Evolutionary conservation across 2,888 invertebrate genomes (phyloP), one percentile per base, ranked within the genome.

Genomic region (Strigamia transsilvanica): DNA sequence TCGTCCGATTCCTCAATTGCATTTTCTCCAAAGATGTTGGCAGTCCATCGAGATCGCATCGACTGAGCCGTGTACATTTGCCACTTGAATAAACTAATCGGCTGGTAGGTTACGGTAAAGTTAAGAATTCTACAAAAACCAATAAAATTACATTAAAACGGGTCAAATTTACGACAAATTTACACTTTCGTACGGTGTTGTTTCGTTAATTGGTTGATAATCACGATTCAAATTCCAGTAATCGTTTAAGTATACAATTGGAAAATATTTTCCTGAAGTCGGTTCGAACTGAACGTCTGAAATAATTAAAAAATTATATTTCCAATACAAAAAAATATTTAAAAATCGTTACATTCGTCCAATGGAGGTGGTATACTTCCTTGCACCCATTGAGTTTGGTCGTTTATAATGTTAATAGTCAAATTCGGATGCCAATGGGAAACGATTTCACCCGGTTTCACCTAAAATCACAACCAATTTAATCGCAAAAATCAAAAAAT

Each of bases 341-440:
- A 81, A 42, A 23, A 18, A 41, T 5, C 15, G 13, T 87, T 88
- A 91, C 91, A 96, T 87, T 97, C 96, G 89, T 98, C 95, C 38
- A 99, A 90, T 3, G 98, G 98, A 61, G 94, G 92, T 1, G 98
- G 98, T 0, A 99, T 94, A 85, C 93, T 91, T 10, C 98, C 99
- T 86, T 92, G 92, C 38, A 93, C 92, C 99, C 99, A 99, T 84
- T 93, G 93, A 0, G 98, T 98, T 88, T 98, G 97, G 89, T 99
- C 99, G 80, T 94, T 94, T 1, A 99, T 94, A 80, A 99, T 88
- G 89, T 97, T 98, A 81, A 99, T 90, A 0, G 99, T 99, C 86
- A 99, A 89, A 89, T 99, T 99, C 5, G 98, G 98, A 91, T 99
- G 99, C 99, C 99, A 99, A 88, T 98, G 98, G 2, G 98, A 98